phyloP scores from a whole-genome alignment of 2,888 invertebrate species.

The Cinara cedri region DNA sequence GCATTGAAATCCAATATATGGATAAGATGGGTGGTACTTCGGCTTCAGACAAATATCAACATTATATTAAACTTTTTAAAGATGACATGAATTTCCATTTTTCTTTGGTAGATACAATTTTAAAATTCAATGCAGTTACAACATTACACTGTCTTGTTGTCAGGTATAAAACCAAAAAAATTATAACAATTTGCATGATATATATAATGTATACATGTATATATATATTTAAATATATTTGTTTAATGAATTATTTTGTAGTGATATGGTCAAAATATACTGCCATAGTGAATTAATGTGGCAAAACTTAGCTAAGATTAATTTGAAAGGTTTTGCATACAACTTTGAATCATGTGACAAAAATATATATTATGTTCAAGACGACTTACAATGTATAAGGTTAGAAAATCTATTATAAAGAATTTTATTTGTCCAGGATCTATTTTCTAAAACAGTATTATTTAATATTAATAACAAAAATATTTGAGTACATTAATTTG shows the following conservation, averaged over 20 bases:
- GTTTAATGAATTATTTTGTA: neutral
- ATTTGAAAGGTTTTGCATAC: neutral
- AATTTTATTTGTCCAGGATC: too few species aligned
- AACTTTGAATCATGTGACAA: too few species aligned
- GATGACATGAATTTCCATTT: neutral
- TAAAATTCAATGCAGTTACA: neutral
- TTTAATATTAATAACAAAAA: too few species aligned
- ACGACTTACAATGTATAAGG: too few species aligned
- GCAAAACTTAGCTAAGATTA: neutral
- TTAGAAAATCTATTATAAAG: too few species aligned
- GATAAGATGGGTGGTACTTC: neutral
- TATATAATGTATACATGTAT: too few species aligned
- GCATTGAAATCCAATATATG: neutral
- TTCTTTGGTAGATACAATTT: neutral
- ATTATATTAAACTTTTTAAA: neutral
- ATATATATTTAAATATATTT: too few species aligned
- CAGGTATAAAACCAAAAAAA: neutral
- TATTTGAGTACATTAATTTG: too few species aligned
- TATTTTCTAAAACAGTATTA: too few species aligned
- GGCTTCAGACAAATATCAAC: neutral
- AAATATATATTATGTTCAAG: too few species aligned
- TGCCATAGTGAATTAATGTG: neutral
- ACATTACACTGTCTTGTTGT: neutral
- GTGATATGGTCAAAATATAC: neutral
- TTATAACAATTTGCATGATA: neutral